phyloP scores from a whole-genome alignment of 1,140 invertebrate species.

The Chionoecetes opilio region DNA sequence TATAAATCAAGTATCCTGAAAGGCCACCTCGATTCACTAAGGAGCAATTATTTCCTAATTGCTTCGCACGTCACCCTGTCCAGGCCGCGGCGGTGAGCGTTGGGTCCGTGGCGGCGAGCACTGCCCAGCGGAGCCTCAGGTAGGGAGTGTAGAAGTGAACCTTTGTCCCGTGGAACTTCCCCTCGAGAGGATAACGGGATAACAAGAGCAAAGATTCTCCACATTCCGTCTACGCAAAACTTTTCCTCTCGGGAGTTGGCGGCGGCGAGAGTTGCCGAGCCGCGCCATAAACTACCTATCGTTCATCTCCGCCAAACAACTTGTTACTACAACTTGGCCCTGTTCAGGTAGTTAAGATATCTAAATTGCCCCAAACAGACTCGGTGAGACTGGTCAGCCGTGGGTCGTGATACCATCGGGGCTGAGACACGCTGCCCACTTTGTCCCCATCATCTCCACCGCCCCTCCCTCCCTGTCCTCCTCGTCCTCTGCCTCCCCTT shows the following conservation, averaged over 20 bases:
- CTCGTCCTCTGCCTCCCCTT: neutral
- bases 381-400: conserved; percentile 73
- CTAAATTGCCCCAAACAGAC: conserved; percentile 79
- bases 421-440: conserved; percentile 66
- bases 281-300: conserved; percentile 76
- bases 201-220: conserved; percentile 61
- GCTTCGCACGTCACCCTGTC: conserved; percentile 65
- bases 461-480: conserved; percentile 36
- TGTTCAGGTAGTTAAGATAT: conserved; percentile 80
- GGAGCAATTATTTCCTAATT: conserved; percentile 77
- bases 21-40: conserved; percentile 68
- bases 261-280: neutral
- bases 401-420: conserved; percentile 71
- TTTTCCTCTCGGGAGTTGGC: conserved; percentile 41
- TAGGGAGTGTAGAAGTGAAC: conserved; percentile 61
- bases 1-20: conserved; percentile 79
- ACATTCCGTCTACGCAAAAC: conserved; percentile 47
- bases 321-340: conserved; percentile 79
- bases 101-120: conserved; percentile 48
- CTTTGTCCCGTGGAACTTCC: conserved; percentile 72
- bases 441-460: conserved; percentile 75
- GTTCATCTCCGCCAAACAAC: conserved; percentile 76
- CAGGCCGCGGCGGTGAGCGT: conserved; percentile 39
- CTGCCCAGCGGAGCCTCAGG: conserved; percentile 53
- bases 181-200: conserved; percentile 73